These are phyloP conservation scores for Pseudococcus jackbeardsleyi DNA, from an alignment of 2,888 invertebrate species.

Conservation along the genomic window DNA sequence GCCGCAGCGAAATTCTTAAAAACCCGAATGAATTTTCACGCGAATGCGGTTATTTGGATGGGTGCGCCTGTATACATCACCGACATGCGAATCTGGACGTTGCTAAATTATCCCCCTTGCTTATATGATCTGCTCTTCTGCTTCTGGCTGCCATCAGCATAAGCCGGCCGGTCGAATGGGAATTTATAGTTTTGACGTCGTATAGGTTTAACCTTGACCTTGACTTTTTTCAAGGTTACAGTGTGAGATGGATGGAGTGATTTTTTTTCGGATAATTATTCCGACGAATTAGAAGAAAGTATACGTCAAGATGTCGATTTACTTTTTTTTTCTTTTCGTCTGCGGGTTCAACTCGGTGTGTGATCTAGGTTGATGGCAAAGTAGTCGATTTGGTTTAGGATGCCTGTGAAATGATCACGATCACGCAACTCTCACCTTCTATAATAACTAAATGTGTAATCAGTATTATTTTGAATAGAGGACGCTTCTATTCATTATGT, in stretches of 20 bases:
- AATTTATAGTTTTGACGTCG: conserved; percentile 41
- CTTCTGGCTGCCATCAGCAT: too few relatives aligned
- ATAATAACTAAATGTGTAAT: background rate
- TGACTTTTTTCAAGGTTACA: conserved; percentile 44
- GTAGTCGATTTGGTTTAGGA: background rate
- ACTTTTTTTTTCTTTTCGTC: background rate
- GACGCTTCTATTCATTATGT: background rate
- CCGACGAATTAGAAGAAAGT: conserved; percentile 8
- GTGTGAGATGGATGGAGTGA: background rate
- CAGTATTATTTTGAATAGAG: background rate
- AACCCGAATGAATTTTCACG: background rate
- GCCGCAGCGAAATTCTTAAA: conserved; percentile 22
- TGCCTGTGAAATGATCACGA: background rate
- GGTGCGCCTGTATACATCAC: conserved; percentile 5
- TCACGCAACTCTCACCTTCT: conserved; percentile 32
- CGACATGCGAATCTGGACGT: conserved; percentile 15
- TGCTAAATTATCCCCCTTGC: background rate
- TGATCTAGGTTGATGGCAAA: background rate
- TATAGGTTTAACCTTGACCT: conserved; percentile 33
- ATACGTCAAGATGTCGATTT: background rate
- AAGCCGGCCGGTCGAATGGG: background rate
- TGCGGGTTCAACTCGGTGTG: background rate
- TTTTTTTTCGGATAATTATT: conserved; percentile 3
- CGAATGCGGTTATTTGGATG: conserved; percentile 41
- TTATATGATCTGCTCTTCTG: background rate